phyloP scores from a whole-genome alignment of 2,797 vertebrate genomes.

The Onychomys torridus region DNA sequence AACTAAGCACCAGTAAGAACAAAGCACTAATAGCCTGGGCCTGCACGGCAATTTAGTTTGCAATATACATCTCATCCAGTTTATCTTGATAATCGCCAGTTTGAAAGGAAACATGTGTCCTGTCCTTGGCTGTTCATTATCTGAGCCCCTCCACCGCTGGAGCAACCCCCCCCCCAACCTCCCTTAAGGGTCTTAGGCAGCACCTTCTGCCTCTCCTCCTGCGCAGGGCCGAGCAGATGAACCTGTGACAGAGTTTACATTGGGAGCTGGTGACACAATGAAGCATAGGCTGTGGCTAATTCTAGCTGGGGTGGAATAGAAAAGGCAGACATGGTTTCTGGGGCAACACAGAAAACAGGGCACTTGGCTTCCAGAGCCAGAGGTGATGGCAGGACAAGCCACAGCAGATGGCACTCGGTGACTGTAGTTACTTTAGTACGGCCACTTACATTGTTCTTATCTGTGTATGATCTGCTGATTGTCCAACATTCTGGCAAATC shows the following conservation, averaged over 20 bases:
- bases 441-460: not conserved
- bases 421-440: not conserved
- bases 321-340: not conserved
- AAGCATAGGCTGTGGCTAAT: not conserved
- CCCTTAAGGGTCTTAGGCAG: not conserved
- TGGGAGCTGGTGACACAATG: not conserved
- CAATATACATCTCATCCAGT: not conserved
- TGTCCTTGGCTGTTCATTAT: not conserved
- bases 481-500: not conserved
- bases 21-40: not conserved
- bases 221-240: not conserved
- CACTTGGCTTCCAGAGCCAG: not conserved
- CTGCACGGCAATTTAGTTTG: not conserved
- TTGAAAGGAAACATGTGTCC: slow-evolving; percentile 12
- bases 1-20: not conserved
- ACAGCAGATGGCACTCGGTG: not conserved
- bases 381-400: not conserved
- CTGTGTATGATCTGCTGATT: not conserved
- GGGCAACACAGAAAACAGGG: not conserved
- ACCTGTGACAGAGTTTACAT: not conserved
- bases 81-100: not conserved
- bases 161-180: not conserved
- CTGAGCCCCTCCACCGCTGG: not conserved
- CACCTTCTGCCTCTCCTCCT: not conserved
- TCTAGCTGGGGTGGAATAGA: not conserved